Conservation (phyloP, 2,888 invertebrate genomes). For the Volucella bombylans region DNA sequence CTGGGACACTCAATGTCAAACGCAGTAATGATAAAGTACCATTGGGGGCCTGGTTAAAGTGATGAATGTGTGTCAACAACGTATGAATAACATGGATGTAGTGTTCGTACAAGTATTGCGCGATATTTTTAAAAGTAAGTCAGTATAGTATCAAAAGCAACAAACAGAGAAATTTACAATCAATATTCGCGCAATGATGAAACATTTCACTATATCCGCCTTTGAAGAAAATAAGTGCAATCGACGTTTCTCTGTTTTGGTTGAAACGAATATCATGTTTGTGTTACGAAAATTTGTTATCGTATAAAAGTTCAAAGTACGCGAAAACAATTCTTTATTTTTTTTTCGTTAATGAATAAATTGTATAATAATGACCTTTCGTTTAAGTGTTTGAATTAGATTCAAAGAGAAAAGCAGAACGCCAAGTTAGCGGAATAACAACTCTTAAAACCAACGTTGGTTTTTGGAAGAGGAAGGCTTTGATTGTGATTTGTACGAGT, state of each 20-base stretch:
- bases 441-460: neutral
- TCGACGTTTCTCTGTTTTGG: neutral
- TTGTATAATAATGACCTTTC: constrained; percentile 21
- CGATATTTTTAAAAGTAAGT: constrained; percentile 1
- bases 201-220: constrained; percentile 22
- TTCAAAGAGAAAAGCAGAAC: neutral
- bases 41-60: neutral
- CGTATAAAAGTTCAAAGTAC: constrained; percentile 20
- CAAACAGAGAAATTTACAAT: constrained; percentile 1
- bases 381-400: neutral
- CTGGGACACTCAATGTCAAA: constrained; percentile 5
- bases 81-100: no score
- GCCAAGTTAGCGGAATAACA: neutral
- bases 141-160: neutral
- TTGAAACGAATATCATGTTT: constrained; percentile 5
- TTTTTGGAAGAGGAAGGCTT: no score
- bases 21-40: neutral
- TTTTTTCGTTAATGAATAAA: constrained; percentile 10
- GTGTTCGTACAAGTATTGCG: neutral
- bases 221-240: neutral
- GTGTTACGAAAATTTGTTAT: constrained; percentile 7
- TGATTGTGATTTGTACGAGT: no score
- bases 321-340: neutral
- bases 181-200: constrained; percentile 19
- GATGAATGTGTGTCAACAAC: constrained; percentile 12